These are phyloP conservation scores for Gallirallus australis DNA, from an alignment of 2,797 vertebrate species.

Conservation along the genomic window DNA sequence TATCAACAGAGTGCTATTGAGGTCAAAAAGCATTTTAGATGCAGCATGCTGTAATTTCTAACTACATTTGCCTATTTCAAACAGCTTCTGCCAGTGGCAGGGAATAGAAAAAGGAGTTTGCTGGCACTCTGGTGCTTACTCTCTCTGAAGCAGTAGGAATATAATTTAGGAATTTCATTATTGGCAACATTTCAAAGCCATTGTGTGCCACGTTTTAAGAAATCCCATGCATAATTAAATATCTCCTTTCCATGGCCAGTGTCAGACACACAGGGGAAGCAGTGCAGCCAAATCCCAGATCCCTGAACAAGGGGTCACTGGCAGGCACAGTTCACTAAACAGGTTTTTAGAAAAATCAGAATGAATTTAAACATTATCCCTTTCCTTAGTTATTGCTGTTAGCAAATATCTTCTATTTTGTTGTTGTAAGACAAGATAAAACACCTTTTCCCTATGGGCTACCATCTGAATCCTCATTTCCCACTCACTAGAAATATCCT, in stretches of 20 bases:
- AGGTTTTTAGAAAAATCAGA: background rate
- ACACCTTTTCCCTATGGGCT: background rate
- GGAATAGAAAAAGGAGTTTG: background rate
- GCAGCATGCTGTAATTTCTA: background rate
- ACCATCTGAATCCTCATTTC: background rate
- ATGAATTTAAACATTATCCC: background rate
- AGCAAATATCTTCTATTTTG: background rate
- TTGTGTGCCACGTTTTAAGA: background rate
- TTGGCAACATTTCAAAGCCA: constrained; percentile 24
- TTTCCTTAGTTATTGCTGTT: background rate
- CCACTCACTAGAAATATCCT: background rate
- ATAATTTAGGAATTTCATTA: constrained; percentile 46
- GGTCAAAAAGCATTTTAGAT: background rate
- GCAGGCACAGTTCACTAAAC: background rate
- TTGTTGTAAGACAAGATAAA: background rate
- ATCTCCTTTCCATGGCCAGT: background rate
- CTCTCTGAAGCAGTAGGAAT: constrained; percentile 19
- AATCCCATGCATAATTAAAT: constrained; percentile 5
- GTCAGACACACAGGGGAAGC: background rate
- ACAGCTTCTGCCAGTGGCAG: background rate
- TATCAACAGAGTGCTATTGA: background rate
- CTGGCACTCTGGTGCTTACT: background rate
- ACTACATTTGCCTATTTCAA: background rate
- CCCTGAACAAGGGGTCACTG: background rate
- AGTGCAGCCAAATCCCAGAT: background rate